Conservation (phyloP, 2,888 invertebrate species). For the Chymomyza fuscimana region DNA sequence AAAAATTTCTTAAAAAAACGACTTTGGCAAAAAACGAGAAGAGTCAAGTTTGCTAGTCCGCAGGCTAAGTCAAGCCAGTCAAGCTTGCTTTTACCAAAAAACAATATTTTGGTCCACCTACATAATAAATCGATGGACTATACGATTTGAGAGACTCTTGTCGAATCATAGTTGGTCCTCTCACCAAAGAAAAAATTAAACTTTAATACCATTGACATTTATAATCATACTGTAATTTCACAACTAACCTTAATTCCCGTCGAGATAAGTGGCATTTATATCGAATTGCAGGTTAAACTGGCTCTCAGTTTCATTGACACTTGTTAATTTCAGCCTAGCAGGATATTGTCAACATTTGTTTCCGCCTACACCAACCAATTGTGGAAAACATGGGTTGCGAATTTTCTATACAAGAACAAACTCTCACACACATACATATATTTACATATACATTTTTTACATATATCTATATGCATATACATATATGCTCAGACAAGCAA, state of each 20-base stretch:
- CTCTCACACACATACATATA: constrained; percentile 22
- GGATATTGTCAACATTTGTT: constrained; percentile 62
- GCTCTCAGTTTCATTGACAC: constrained; percentile 29
- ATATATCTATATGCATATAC: too few relatives aligned
- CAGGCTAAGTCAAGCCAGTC: too few relatives aligned
- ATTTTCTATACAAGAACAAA: constrained; percentile 14
- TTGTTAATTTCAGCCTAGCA: constrained; percentile 57
- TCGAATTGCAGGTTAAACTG: constrained; percentile 50
- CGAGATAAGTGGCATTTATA: constrained; percentile 31
- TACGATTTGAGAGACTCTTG: too few relatives aligned
- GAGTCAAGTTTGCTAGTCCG: too few relatives aligned
- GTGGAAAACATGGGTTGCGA: neutral
- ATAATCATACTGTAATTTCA: neutral
- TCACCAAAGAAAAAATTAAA: neutral
- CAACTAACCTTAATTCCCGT: constrained; percentile 41
- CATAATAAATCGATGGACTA: too few relatives aligned
- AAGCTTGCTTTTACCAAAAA: too few relatives aligned
- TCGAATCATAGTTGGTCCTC: too few relatives aligned
- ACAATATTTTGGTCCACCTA: too few relatives aligned
- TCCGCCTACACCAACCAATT: constrained; percentile 26
- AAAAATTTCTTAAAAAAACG: too few relatives aligned
- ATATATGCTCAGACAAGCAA: neutral
- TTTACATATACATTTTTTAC: too few relatives aligned
- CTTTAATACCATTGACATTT: neutral
- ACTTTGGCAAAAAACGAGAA: too few relatives aligned